phyloP scores from a whole-genome alignment of 2,113 vertebrate species.

The Gnathonemus echidnorhynchus region DNA sequence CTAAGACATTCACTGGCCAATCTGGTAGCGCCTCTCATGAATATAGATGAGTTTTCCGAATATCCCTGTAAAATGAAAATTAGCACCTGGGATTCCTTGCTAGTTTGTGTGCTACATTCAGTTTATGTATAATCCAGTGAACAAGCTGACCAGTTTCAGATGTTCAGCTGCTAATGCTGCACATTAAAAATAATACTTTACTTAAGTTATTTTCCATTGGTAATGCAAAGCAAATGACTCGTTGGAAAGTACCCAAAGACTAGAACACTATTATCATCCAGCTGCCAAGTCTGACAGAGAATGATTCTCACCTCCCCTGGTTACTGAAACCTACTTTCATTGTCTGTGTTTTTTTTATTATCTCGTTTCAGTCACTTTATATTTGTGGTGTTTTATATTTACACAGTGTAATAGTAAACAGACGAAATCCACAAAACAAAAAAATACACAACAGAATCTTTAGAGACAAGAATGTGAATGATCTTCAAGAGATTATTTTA shows the following conservation, averaged over 20 bases:
- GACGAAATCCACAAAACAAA: background rate
- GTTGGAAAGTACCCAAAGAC: background rate
- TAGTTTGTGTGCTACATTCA: background rate
- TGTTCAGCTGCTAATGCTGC: background rate
- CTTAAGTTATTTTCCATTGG: background rate
- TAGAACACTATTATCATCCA: background rate
- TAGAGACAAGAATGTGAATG: background rate
- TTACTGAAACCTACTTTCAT: background rate
- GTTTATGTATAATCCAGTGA: background rate
- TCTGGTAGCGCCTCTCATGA: background rate
- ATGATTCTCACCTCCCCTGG: background rate
- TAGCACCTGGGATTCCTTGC: background rate
- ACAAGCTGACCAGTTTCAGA: background rate
- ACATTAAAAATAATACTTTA: background rate
- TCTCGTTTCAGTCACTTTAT: background rate
- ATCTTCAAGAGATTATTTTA: background rate
- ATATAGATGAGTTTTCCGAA: background rate
- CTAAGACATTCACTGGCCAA: background rate
- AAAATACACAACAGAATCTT: background rate
- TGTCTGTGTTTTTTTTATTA: background rate
- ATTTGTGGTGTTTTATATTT: background rate
- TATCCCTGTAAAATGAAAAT: background rate
- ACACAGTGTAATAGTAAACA: background rate
- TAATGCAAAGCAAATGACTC: background rate
- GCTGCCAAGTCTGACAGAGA: background rate